Base-by-base conservation (phyloP, 2,888 invertebrate species). In the Iphiclides podalirius region DNA sequence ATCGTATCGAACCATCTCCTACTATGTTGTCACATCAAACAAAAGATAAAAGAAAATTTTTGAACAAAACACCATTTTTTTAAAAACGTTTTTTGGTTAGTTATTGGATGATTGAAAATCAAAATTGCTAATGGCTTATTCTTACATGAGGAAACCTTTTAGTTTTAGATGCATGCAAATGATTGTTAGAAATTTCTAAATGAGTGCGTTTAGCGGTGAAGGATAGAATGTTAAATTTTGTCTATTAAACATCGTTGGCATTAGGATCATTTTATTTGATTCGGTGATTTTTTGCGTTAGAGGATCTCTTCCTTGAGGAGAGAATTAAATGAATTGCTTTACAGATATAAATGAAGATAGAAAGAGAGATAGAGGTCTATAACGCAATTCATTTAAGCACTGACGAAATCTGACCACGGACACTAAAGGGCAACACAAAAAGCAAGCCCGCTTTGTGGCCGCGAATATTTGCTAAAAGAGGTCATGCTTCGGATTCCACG, bases 11-110 rank as follows among this genome's bases (percentile, higher is more conserved):
- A 72, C 72, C 79, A 78, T 69, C 82, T 85, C 80, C 86, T 88
- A 87, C 87, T 86, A 75, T 79, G 79, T 70, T 88, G 87, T 87
- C 87, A 85, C 82, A 52, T 45, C 47, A 57, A 72, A 74, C n/a
- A n/a, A n/a, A n/a, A n/a, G n/a, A n/a, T n/a, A n/a, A n/a, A n/a
- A 79, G 74, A 78, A 81, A 80, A 67, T 54, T 20, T n/a, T 41
- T 11, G 49, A 54, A 59, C 46, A 55, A 57, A 55, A 52, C 52
- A 57, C 57, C 51, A 55, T 47, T 55, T 55, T 49, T 52, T 60
- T 11, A n/a, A 11, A n/a, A 31, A 8, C n/a, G 11, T 31, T 11
- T n/a, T 26, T 6, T 6, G 26, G 26, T 26, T 26, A 26, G 6
- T 26, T 26, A 26, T 7, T 26, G 26, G 8, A 9, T 26, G 1